Conservation (phyloP, 2,888 invertebrate genomes). For the Microlaimidae sp. region DNA sequence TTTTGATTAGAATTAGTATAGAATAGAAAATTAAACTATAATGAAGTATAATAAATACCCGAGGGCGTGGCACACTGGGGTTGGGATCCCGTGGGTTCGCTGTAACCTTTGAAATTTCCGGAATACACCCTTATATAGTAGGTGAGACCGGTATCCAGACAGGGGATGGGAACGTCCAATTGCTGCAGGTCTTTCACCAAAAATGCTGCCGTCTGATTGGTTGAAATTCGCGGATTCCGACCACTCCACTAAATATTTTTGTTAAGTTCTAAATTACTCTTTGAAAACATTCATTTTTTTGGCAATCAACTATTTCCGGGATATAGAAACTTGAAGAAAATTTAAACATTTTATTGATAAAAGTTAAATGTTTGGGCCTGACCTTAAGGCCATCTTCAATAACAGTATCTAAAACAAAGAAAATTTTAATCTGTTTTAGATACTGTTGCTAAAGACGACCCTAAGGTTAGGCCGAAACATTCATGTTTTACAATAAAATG, state of each 20-base stretch:
- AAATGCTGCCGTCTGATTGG: slow-evolving; percentile 57
- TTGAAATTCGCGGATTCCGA: slow-evolving; percentile 66
- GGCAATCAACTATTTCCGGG: background rate
- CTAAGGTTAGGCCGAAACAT: too few relatives aligned
- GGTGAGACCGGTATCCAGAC: slow-evolving; percentile 61
- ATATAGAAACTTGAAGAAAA: too few relatives aligned
- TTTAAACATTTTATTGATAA: too few relatives aligned
- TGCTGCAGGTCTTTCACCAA: slow-evolving; percentile 54
- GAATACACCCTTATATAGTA: slow-evolving; percentile 81
- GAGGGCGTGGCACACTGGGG: slow-evolving; percentile 74
- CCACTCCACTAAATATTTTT: slow-evolving; percentile 62
- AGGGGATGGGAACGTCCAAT: slow-evolving; percentile 49
- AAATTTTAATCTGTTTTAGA: too few relatives aligned
- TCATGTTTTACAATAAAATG: too few relatives aligned
- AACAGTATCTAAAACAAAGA: too few relatives aligned
- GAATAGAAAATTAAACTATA: too few relatives aligned
- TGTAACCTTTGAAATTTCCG: slow-evolving; percentile 80
- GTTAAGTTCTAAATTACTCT: background rate
- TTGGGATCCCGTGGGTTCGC: slow-evolving; percentile 54
- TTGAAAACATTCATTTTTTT: background rate
- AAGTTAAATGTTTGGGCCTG: too few relatives aligned
- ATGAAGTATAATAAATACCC: too few relatives aligned
- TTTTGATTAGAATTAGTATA: too few relatives aligned
- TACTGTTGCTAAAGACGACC: too few relatives aligned
- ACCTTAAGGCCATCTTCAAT: too few relatives aligned